Base-by-base conservation (phyloP, 53 echinoderm and acorn worm genomes). In the Apostichopus leukothele region DNA sequence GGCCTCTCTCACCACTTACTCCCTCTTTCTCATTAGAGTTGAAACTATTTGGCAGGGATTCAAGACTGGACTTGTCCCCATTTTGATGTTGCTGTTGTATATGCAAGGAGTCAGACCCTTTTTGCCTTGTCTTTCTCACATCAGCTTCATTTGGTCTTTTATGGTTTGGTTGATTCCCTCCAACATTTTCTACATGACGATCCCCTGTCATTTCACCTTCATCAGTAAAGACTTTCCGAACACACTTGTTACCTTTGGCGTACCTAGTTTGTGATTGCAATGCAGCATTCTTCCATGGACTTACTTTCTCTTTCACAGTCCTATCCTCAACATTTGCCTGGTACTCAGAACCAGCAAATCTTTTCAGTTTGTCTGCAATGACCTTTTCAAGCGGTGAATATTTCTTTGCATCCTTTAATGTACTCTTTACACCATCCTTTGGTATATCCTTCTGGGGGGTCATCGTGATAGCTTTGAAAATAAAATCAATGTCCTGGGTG, bases 251-350 rank as follows among this genome's bases (percentile, higher is more conserved):
- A 51, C 9, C 60, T 23, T 61, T 84, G 1, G 27, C 13, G 5
- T 22, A 26, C 60, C 57, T 27, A 66, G 23, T 19, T 53, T 79
- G 79, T 53, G 53, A 52, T 53, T 61, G 60, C 66, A 84, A 57
- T 55, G 84, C 84, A 54, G 61, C 84, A 54, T 86, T 86, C 27
- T 67, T 86, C 86, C 61, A 86, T 63, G 86, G 84, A 39, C 84
- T 84, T 1, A 57, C 57, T 55, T 63, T 54, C 8, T 23, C 84
- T 79, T 51, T 52, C 9, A 16, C 23, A 22, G 60, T 54, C 60
- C 20, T 25, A 1, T 84, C 61, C 16, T 6, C 26, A 0, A 53
- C 5, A 11, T n/a, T 52, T 14, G 4, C 51, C 18, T 53, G 79
- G 79, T 51, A 52, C 6, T 51, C 51, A 7, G 25, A 61, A 59